Evolutionary conservation across 1,140 invertebrate species (phyloP).

Genomic region (Schlechtendalia chinensis): DNA sequence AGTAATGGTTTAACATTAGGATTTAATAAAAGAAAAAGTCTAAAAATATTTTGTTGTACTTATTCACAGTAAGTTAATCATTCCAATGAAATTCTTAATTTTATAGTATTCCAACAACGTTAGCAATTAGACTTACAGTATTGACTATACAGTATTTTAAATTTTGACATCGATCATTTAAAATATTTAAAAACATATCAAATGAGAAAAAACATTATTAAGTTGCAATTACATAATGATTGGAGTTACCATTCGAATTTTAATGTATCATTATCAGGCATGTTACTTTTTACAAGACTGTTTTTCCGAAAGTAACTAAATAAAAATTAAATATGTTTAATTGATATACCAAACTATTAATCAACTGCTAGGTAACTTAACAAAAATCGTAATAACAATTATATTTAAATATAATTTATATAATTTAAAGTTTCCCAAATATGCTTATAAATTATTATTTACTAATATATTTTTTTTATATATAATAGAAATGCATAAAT

Average conservation of each 20-base stretch:
- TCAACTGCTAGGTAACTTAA: neutral
- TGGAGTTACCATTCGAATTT: constrained; percentile 14
- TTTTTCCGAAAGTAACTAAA: neutral
- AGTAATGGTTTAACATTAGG: neutral
- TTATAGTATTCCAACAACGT: neutral
- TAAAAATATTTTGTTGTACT: constrained; percentile 7
- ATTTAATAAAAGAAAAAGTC: neutral
- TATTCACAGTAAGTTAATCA: neutral
- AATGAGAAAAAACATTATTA: neutral
- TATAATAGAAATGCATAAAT: neutral
- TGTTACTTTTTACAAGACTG: constrained; percentile 25
- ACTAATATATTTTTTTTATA: constrained; percentile 2
- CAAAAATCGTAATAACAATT: neutral
- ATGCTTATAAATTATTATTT: constrained; percentile 2
- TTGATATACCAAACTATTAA: constrained; percentile 3
- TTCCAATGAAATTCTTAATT: neutral
- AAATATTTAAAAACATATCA: constrained; percentile 21
- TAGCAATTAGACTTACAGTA: neutral
- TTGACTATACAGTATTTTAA: neutral
- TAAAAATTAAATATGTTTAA: neutral
- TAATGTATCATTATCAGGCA: neutral
- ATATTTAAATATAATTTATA: neutral
- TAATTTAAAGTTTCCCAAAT: neutral
- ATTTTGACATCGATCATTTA: neutral
- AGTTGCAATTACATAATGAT: neutral